Percentiles rank a stretch among this genome's conserved stretches.
phyloP scores from a whole-genome alignment of 64 coral and sea anemone genomes.

The Orbicella faveolata region DNA sequence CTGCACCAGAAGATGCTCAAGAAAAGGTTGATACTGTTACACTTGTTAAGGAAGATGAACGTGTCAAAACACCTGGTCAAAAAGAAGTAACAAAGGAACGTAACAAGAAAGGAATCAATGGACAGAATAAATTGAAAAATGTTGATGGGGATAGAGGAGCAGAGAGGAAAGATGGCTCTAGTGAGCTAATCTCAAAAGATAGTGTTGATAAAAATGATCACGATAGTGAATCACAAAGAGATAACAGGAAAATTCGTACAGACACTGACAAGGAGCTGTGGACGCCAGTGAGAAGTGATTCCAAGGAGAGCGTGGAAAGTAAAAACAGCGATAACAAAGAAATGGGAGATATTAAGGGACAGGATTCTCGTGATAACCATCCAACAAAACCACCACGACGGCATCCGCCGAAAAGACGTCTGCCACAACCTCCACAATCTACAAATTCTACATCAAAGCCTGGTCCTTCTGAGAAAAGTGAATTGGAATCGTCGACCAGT shows the following conservation, averaged over 20 bases:
- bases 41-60: neutral
- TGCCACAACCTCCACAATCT: constrained; percentile 17
- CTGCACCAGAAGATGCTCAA: neutral
- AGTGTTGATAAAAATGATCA: neutral
- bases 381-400: constrained; percentile 45
- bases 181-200: neutral
- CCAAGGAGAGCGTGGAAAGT: neutral
- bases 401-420: constrained; percentile 22
- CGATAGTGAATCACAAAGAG: neutral
- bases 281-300: constrained; percentile 8
- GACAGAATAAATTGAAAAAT: neutral
- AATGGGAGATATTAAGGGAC: neutral
- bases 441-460: neutral
- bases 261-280: constrained; percentile 55
- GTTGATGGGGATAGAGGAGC: neutral
- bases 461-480: neutral
- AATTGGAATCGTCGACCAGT: neutral
- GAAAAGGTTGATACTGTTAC: neutral
- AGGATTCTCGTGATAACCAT: neutral
- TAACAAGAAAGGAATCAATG: neutral
- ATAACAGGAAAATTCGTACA: neutral
- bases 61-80: neutral
- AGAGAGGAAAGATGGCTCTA: neutral
- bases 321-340: neutral
- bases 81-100: neutral